Evolutionary conservation across 1,140 invertebrate genomes (phyloP), one percentile per base, ranked within the genome.

Genomic region (Neodiprion fabricii): DNA sequence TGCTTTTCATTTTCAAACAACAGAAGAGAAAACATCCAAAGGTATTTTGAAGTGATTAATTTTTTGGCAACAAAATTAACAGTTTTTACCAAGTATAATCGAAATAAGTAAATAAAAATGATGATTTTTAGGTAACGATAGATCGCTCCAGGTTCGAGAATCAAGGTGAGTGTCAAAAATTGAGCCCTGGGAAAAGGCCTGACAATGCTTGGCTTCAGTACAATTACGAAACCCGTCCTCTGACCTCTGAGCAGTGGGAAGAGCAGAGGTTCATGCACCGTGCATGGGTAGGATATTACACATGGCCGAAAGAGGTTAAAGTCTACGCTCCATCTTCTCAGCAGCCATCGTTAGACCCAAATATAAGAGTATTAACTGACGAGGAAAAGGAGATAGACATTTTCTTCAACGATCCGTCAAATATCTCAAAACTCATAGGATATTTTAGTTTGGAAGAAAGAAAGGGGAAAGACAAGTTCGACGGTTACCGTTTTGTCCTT

Each of bases 381-480:
- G 86, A 87, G 11, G 95, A 96, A 79, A 86, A 85, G 10, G 88
- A 91, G 67, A 87, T 98, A 1, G 91, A 91, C 82, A 87, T 91
- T 14, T 95, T 94, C 79, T 96, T 98, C 82, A 91, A 80, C 0
- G 88, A 95, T 79, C 83, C 91, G 14, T 86, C 89, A 0, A 96
- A 94, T 85, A 86, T 98, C 1, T 90, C 93, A 9, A 92, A 92
- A 78, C 87, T 98, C 1, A 89, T 97, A 4, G 88, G 89, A 3
- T 96, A 93, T 84, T 89, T 95, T 48, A 93, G 95, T 1, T 88
- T 97, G 4, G 97, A 98, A 81, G 96, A 97, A 78, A 94, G 95
- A 79, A 97, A 97, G 83, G 95, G 93, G 28, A 92, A 92, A 68
- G 95, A 97, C 77, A 94, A 94, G 82, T 97, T 97, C 79, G 92